Base-by-base conservation (phyloP, 2,888 invertebrate genomes). In the Ochropleura plecta region DNA sequence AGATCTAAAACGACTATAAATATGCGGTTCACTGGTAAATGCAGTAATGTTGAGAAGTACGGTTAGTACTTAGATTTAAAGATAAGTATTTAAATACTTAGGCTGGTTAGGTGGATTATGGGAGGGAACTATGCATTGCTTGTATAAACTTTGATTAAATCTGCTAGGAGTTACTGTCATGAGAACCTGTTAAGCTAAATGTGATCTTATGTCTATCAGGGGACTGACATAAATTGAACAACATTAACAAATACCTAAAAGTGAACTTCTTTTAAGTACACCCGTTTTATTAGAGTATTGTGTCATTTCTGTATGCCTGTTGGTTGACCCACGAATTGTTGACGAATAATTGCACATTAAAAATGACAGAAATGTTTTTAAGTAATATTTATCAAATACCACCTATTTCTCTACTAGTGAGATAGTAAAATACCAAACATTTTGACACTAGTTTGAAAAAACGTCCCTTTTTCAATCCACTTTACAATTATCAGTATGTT, bases 1-100 rank as follows among this genome's bases (percentile, higher is more conserved):
- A 73, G 81, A 82, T 84, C 72, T 84, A 63, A 80, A 82, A 73
- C 53, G 12, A 20, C 70, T 59, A 66, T 73, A 73, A 76, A 80
- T 76, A 76, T 70, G 53, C 62, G 16, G 62, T 67, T 69, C 30
- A 57, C 16, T 66, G 18, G 65, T 74, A 30, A 66, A 40, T 57
- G 63, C 73, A 69, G 62, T 65, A 73, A 78, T 73, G 70, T 55
- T 44, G 62, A 66, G 59, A 30, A 46, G 57, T 57, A 46, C 30
- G 30, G 30, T 30, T 30, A 65, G 48, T 67, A 49, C 53, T 67
- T 12, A 82, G 66, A 81, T 72, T 63, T 16, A 18, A 53, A 66
- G 79, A 79, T 79, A 70, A 51, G 57, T 48, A 46, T 69, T 69
- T 66, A 51, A 76, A 79, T 53, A 67, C 57, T 12, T 10, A 42